A percentile compares a stretch with the other conserved stretches of the same genome.
Evolutionary conservation across 2,888 invertebrate genomes (phyloP).

Genomic region (Scaptomyza polygonia): DNA sequence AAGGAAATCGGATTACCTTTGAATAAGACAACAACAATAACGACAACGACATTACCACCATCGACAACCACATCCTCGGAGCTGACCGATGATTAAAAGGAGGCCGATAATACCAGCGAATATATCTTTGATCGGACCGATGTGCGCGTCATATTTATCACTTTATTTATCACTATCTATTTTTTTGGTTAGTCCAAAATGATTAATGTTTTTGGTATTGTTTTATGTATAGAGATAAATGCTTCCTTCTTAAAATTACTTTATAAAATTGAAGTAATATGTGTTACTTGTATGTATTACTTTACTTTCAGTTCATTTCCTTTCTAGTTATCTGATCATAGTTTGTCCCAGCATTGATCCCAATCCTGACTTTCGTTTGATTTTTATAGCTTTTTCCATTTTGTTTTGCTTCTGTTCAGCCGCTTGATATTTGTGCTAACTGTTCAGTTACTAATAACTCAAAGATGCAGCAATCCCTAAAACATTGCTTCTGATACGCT

Average conservation of each 20-base stretch:
- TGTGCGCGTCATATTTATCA: constrained; percentile 90
- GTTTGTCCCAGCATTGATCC: constrained; percentile 13
- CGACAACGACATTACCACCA: constrained; percentile 28
- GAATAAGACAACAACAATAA: constrained; percentile 44
- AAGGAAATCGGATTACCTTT: constrained; percentile 57
- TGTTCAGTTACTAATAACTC: too few species aligned
- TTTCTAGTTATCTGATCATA: not conserved
- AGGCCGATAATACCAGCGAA: constrained; percentile 85
- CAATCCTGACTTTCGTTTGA: constrained; percentile 6
- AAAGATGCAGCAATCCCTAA: constrained; percentile 7
- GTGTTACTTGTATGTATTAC: too few species aligned
- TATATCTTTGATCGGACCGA: constrained; percentile 91
- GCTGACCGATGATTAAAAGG: constrained; percentile 49
- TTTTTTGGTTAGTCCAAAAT: constrained; percentile 90
- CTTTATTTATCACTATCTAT: constrained; percentile 91
- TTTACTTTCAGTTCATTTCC: not conserved
- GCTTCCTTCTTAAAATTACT: too few species aligned
- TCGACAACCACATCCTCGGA: constrained; percentile 32
- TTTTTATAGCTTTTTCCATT: constrained; percentile 16
- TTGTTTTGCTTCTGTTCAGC: constrained; percentile 1
- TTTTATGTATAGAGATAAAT: too few species aligned
- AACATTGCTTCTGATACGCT: constrained; percentile 36
- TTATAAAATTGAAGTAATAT: too few species aligned
- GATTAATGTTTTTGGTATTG: too few species aligned
- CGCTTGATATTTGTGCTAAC: constrained; percentile 35